These are phyloP conservation scores for Aphelenchoides besseyi DNA, from an alignment of 1,140 invertebrate species.

Conservation along the genomic window DNA sequence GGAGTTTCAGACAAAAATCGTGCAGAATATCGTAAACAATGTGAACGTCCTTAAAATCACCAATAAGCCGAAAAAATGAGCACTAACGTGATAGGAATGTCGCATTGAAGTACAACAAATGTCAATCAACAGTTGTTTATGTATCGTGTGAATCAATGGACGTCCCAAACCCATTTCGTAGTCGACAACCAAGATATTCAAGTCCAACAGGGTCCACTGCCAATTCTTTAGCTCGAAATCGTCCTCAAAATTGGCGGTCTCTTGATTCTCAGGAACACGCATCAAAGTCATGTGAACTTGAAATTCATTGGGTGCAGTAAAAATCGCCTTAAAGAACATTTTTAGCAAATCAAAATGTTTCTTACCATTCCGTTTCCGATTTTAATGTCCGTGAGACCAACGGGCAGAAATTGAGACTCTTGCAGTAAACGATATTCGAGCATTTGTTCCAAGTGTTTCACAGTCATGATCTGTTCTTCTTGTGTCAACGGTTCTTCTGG, in stretches of 20 bases:
- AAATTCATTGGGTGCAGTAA: conserved; percentile 11
- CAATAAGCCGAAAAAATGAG: background rate
- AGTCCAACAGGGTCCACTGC: background rate
- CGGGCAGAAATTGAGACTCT: background rate
- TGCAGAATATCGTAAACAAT: conserved; percentile 15
- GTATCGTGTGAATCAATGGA: conserved; percentile 11
- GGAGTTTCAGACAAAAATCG: conserved; percentile 15
- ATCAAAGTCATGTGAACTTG: conserved; percentile 6
- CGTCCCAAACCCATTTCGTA: conserved; percentile 17
- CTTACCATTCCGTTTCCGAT: conserved; percentile 12
- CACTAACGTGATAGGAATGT: background rate
- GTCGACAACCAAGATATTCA: conserved; percentile 9
- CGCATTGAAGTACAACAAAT: conserved; percentile 5
- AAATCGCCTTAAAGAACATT: background rate
- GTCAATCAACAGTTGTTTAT: background rate
- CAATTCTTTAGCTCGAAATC: background rate
- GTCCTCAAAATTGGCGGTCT: background rate
- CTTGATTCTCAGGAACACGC: background rate
- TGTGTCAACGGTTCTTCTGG: background rate
- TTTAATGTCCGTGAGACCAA: background rate
- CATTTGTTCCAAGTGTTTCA: background rate
- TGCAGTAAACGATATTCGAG: background rate
- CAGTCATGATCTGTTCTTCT: background rate
- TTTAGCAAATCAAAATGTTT: background rate
- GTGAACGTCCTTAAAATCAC: conserved; percentile 11